Conservation (phyloP, 2,113 vertebrate genomes). For the Climacteris rufus region DNA sequence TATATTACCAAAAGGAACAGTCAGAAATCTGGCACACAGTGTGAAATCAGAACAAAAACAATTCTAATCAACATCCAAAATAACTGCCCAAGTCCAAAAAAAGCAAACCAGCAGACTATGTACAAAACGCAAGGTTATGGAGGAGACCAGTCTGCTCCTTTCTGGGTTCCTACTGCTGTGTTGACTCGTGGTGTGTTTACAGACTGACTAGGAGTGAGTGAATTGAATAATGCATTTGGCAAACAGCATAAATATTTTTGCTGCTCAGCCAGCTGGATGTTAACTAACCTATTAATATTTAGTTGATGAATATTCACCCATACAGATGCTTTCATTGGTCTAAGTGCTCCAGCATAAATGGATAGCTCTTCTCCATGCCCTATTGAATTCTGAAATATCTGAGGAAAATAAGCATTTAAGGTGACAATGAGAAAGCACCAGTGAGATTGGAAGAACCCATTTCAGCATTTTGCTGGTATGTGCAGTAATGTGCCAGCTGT, state of each 20-base stretch:
- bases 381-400: not conserved
- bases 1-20: not conserved
- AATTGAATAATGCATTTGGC: not conserved
- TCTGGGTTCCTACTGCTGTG: not conserved
- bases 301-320: slow-evolving; percentile 41
- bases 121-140: not conserved
- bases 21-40: not conserved
- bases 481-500: not conserved
- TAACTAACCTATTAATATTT: slow-evolving; percentile 56
- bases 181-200: not conserved
- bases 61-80: slow-evolving; percentile 11
- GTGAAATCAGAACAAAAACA: slow-evolving; percentile 20
- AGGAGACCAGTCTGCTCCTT: not conserved
- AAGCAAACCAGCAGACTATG: not conserved
- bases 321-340: slow-evolving; percentile 32
- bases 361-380: not conserved
- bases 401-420: not conserved
- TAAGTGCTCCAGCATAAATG: slow-evolving; percentile 25
- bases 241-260: slow-evolving; percentile 36
- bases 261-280: slow-evolving; percentile 51
- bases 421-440: not conserved
- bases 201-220: not conserved
- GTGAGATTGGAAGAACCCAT: not conserved
- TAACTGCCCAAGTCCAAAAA: not conserved
- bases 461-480: not conserved